A percentile compares a stretch with the other conserved stretches of the same genome.
Conservation (phyloP, 1,140 invertebrate species). For the Drosophila subpulchrella region DNA sequence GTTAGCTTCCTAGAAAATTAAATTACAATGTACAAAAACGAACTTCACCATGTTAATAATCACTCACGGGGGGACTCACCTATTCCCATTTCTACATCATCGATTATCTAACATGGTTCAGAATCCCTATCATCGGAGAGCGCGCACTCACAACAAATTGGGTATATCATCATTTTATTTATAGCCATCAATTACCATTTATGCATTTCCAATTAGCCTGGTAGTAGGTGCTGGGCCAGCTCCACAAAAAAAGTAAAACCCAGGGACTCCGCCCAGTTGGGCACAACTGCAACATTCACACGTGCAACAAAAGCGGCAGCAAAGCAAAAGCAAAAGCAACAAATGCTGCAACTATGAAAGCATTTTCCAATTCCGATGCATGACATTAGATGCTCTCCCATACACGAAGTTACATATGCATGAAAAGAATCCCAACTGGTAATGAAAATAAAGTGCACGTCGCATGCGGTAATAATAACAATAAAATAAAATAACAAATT, state of each 20-base stretch:
- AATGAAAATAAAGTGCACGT: conserved; percentile 84
- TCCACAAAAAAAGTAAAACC: neutral
- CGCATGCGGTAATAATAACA: conserved; percentile 83
- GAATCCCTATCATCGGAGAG: conserved; percentile 19
- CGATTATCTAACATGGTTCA: conserved; percentile 25
- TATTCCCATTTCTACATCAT: conserved; percentile 11
- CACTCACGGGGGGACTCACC: conserved; percentile 1
- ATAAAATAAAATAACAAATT: conserved; percentile 84
- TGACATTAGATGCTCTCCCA: conserved; percentile 54
- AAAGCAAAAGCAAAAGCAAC: conserved; percentile 11
- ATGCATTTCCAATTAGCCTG: conserved; percentile 70
- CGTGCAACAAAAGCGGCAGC: conserved; percentile 57
- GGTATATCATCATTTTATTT: conserved; percentile 56
- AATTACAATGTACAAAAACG: neutral
- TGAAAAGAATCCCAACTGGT: conserved; percentile 80
- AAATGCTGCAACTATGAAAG: conserved; percentile 38
- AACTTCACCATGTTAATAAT: neutral
- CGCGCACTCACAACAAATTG: conserved; percentile 34
- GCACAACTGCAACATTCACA: conserved; percentile 61
- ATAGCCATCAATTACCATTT: conserved; percentile 71
- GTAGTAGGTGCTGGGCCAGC: conserved; percentile 53
- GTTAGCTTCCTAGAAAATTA: neutral
- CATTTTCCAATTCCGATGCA: conserved; percentile 55
- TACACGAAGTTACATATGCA: conserved; percentile 75
- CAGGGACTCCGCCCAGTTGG: conserved; percentile 15